Evolutionary conservation across 2,113 vertebrate species (phyloP), one percentile per base, ranked within the genome.

Genomic region (Dasypus novemcinctus): DNA sequence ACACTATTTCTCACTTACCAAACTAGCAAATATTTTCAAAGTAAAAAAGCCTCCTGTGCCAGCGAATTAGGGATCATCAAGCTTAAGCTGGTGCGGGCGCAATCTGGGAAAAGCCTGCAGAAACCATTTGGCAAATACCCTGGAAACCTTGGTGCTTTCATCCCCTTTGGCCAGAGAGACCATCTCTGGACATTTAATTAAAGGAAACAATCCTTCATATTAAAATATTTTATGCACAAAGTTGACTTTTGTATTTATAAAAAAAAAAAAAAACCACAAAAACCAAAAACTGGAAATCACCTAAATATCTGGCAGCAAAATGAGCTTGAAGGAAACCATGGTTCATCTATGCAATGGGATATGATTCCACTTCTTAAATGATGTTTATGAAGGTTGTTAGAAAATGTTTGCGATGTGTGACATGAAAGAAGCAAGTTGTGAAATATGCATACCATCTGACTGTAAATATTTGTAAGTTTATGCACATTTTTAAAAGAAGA

Each of bases 1-100:
- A 79, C 21, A 17, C 21, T 86, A 54, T 74, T 75, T 94, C 74
- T 93, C 43, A 9, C 64, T 11, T 75, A 91, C 96, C 90, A 90
- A 61, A 88, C 10, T 82, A 59, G 87, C 64, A 96, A 95, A 91
- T n/a, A 69, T 86, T 86, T 96, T 86, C 72, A 92, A 76, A 85
- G 25, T 76, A 76, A n/a, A 54, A 15, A 66, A 12, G 76, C 83
- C 49, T 21, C 64, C 29, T 20, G 27, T 23, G 23, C 61, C 89
- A 95, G 2, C 5, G 27, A 74, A 23, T 21, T 59, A 69, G 82
- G 78, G 49, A 63, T 57, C 46, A n/a, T 7, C 36, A 43, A 78
- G 33, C 29, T 23, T 74, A 59, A 20, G 36, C 25, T 15, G 13
- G 7, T 36, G 54, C 72, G 79, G 54, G 57, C 1, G 0, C 17